phyloP scores from a whole-genome alignment of 1,140 invertebrate species.

The Mamestra configurata region DNA sequence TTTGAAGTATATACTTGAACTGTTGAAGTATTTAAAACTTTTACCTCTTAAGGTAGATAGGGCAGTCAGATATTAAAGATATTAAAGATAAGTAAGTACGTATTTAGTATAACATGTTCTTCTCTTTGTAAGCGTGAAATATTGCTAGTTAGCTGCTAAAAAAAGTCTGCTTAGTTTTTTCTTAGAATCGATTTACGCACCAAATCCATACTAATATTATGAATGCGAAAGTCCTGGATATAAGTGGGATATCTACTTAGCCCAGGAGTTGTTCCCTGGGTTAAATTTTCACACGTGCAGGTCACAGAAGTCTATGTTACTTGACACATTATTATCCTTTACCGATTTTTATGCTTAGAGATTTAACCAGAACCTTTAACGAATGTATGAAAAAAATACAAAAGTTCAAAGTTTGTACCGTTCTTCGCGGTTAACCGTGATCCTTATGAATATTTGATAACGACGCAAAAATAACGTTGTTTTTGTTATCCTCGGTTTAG shows the following conservation, averaged over 20 bases:
- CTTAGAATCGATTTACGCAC: too few relatives aligned
- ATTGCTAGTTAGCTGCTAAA: too few relatives aligned
- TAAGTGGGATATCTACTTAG: too few relatives aligned
- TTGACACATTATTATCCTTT: not conserved
- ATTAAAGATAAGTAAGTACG: too few relatives aligned
- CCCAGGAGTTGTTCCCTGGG: too few relatives aligned
- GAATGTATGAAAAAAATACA: conserved; percentile 5
- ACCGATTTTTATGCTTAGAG: not conserved
- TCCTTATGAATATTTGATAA: conserved; percentile 24
- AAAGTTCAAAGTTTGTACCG: conserved; percentile 1
- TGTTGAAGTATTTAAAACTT: not conserved
- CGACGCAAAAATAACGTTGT: not conserved
- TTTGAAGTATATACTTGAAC: not conserved
- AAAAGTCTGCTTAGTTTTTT: too few relatives aligned
- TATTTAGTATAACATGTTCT: not conserved
- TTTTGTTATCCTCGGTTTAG: not conserved
- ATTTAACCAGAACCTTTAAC: not conserved
- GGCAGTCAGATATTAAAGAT: too few relatives aligned
- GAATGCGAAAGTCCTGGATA: too few relatives aligned
- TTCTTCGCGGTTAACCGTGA: not conserved
- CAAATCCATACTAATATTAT: too few relatives aligned
- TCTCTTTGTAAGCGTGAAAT: too few relatives aligned
- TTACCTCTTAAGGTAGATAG: not conserved
- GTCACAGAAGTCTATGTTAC: too few relatives aligned
- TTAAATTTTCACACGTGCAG: too few relatives aligned